A percentile compares a stretch with the other conserved stretches of the same genome.
Evolutionary conservation across 2,113 vertebrate species (phyloP).

Genomic region (Galemys pyrenaicus): DNA sequence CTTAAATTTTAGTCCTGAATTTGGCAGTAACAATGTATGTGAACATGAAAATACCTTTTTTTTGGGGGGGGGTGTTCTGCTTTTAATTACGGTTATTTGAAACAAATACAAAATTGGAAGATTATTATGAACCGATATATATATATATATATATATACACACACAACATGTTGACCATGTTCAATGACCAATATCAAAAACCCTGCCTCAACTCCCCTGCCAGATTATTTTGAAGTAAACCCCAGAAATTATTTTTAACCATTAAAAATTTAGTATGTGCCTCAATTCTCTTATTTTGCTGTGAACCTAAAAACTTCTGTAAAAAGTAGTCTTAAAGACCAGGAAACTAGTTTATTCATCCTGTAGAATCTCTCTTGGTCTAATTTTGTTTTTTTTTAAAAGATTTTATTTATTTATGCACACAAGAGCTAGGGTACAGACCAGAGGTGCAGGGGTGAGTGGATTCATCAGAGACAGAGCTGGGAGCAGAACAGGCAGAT

Average conservation of each 20-base stretch:
- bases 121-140: conserved; percentile 30
- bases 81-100: conserved; percentile 43
- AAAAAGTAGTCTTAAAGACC: neutral
- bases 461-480: no score
- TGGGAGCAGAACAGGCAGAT: no score
- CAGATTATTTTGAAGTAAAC: conserved; percentile 53
- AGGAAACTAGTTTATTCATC: conserved; percentile 39
- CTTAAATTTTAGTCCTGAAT: conserved; percentile 16
- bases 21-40: neutral
- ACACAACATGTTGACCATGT: neutral
- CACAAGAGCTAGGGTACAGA: no score
- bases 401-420: no score
- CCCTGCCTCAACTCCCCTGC: neutral
- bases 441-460: no score
- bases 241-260: conserved; percentile 15
- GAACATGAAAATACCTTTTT: conserved; percentile 13
- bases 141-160: no score
- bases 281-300: no score
- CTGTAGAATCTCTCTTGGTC: conserved; percentile 34
- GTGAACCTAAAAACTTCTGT: conserved; percentile 20
- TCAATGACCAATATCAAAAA: conserved; percentile 35
- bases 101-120: conserved; percentile 34
- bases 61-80: neutral
- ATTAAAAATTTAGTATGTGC: neutral
- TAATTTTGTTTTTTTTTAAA: no score